Conservation (phyloP, 2,888 invertebrate genomes). For the Lypha dubia region DNA sequence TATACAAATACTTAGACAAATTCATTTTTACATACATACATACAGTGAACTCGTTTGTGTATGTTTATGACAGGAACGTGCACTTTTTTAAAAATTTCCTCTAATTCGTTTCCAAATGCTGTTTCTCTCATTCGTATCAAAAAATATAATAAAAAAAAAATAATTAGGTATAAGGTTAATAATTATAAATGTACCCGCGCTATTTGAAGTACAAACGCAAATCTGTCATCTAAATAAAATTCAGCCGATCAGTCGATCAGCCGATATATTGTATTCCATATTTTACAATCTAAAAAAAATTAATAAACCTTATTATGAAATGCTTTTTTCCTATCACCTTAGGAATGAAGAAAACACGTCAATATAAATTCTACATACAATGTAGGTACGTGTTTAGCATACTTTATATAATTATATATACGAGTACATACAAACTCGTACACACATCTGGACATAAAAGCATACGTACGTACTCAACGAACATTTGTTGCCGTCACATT, state of each 20-base stretch:
- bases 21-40: no score
- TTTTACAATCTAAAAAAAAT: not conserved
- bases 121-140: slow-evolving; percentile 7
- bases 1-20: no score
- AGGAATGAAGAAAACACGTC: slow-evolving; percentile 47
- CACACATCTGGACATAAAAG: not conserved
- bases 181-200: not conserved
- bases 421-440: not conserved
- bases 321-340: slow-evolving; percentile 60
- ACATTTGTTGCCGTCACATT: no score
- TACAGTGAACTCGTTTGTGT: no score
- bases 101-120: slow-evolving; percentile 2
- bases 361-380: slow-evolving; percentile 39
- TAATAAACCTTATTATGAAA: slow-evolving; percentile 33
- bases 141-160: slow-evolving; percentile 3
- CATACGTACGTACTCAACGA: no score
- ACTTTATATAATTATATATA: slow-evolving; percentile 22
- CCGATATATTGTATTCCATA: slow-evolving; percentile 42
- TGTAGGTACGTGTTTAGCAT: slow-evolving; percentile 60
- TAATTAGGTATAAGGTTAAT: slow-evolving; percentile 19
- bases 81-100: not conserved
- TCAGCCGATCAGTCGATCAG: slow-evolving; percentile 10
- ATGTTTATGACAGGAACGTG: not conserved
- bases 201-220: not conserved
- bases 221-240: slow-evolving; percentile 3